Percentiles rank a stretch among this genome's conserved stretches.
Conservation (phyloP, 2,888 invertebrate genomes). For the Thereva unica region DNA sequence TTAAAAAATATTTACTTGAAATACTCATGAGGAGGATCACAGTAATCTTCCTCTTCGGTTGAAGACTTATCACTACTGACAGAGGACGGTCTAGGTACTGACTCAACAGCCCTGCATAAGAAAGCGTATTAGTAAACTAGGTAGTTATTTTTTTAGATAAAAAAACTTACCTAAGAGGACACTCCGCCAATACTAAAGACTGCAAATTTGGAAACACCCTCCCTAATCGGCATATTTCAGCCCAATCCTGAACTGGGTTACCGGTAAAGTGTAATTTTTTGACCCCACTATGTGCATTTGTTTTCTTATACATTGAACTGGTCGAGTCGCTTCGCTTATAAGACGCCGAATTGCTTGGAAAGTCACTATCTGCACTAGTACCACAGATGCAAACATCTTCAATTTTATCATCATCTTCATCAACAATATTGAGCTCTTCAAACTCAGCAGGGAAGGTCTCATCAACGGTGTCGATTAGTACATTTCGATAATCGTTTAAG, state of each 20-base stretch:
- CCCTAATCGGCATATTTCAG: conserved; percentile 81
- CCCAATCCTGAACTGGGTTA: conserved; percentile 84
- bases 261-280: conserved; percentile 85
- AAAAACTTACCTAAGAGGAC: conserved; percentile 66
- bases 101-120: conserved; percentile 43
- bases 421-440: conserved; percentile 17
- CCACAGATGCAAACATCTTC: conserved; percentile 30
- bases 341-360: conserved; percentile 14
- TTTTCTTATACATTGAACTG: conserved; percentile 47
- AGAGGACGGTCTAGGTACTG: conserved; percentile 43
- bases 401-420: conserved; percentile 29
- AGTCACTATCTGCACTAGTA: conserved; percentile 1
- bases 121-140: conserved; percentile 3
- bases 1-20: conserved; percentile 59
- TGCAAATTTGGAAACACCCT: conserved; percentile 84
- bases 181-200: conserved; percentile 83
- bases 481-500: conserved; percentile 82
- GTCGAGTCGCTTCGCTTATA: conserved; percentile 42
- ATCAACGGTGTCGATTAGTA: conserved; percentile 65
- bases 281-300: conserved; percentile 67
- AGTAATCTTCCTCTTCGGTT: conserved; percentile 61
- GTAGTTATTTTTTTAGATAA: conserved; percentile 34
- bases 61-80: conserved; percentile 60
- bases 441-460: conserved; percentile 40
- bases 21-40: conserved; percentile 65